Evolutionary conservation across 2,113 vertebrate species (phyloP).

Genomic region (Marmota flaviventris): DNA sequence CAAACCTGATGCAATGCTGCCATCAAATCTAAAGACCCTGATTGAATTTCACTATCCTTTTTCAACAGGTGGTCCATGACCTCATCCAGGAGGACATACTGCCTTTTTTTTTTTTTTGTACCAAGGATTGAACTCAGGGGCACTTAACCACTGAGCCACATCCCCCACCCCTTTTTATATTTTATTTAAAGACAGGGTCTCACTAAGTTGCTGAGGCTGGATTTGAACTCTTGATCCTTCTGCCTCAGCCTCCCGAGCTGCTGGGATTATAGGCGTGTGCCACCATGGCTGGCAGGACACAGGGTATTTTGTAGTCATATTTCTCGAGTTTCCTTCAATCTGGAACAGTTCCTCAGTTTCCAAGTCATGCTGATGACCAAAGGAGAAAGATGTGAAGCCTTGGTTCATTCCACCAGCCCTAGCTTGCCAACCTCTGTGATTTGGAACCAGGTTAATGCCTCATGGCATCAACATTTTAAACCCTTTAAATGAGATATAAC

Average conservation of each 20-base stretch:
- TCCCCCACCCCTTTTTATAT: too few species aligned
- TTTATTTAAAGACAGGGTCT: too few species aligned
- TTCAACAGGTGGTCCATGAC: not conserved
- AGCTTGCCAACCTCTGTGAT: not conserved
- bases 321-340: not conserved
- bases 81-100: not conserved
- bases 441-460: not conserved
- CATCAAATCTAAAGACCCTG: not conserved
- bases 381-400: not conserved
- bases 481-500: not conserved
- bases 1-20: not conserved
- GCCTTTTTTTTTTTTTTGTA: too few species aligned
- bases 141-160: too few species aligned
- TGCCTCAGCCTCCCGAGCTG: too few species aligned
- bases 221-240: too few species aligned
- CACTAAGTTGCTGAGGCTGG: too few species aligned
- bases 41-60: not conserved
- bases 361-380: not conserved
- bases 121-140: too few species aligned
- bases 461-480: not conserved
- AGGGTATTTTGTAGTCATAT: not conserved
- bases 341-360: not conserved
- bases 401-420: not conserved
- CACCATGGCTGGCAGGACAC: too few species aligned
- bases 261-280: too few species aligned